A percentile compares a stretch with the other conserved stretches of the same genome.
Conservation (phyloP, 2,888 invertebrate species). For the Eudemis profundana region DNA sequence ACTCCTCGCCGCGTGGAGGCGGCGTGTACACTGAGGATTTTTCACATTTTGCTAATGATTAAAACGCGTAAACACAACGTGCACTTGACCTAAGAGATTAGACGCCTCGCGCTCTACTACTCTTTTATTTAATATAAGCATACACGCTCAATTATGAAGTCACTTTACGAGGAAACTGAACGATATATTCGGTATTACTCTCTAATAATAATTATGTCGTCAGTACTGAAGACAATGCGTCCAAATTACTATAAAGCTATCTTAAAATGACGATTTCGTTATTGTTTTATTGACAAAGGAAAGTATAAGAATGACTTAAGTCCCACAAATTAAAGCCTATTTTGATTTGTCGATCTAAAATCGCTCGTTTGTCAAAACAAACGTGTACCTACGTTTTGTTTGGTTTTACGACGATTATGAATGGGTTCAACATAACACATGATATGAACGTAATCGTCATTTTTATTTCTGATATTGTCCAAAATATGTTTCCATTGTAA, state of each 20-base stretch:
- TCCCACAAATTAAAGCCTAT: too few relatives aligned
- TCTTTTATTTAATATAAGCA: constrained; percentile 24
- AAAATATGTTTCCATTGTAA: background rate
- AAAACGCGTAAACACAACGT: constrained; percentile 66
- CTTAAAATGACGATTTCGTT: too few relatives aligned
- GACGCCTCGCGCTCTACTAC: constrained; percentile 49
- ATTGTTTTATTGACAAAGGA: too few relatives aligned
- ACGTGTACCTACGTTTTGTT: too few relatives aligned
- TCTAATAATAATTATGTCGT: background rate
- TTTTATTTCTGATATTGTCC: too few relatives aligned
- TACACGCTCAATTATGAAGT: constrained; percentile 7
- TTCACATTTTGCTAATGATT: constrained; percentile 77
- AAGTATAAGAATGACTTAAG: too few relatives aligned
- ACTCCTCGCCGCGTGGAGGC: constrained; percentile 58
- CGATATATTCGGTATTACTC: background rate
- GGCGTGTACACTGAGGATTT: constrained; percentile 71
- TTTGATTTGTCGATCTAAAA: too few relatives aligned
- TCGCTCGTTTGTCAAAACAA: too few relatives aligned
- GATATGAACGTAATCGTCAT: too few relatives aligned
- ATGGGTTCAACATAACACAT: too few relatives aligned
- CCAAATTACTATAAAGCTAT: background rate
- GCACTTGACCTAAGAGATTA: constrained; percentile 82
- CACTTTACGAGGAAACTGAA: constrained; percentile 14
- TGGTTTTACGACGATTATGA: too few relatives aligned
- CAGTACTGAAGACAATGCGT: background rate